A percentile compares a stretch with the other conserved stretches of the same genome.
These are phyloP conservation scores for Steinernema khuongi DNA, from an alignment of 1,140 invertebrate genomes.

Conservation along the genomic window DNA sequence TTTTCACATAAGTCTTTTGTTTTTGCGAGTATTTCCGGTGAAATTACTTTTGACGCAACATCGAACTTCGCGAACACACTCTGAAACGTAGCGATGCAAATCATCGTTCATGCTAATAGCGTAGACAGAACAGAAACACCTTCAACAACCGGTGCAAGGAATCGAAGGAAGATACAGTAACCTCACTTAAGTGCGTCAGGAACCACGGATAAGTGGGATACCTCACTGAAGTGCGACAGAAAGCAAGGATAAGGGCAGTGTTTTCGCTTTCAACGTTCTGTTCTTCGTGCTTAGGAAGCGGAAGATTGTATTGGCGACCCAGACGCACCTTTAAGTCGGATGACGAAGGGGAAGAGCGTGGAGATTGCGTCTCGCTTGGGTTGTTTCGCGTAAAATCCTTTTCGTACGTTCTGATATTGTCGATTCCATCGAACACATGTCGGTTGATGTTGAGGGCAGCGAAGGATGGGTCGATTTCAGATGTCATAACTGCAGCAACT, in stretches of 20 bases:
- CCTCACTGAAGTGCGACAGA: too few species aligned
- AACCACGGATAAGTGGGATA: too few species aligned
- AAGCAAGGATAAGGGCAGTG: too few species aligned
- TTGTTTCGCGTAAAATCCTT: conserved; percentile 7
- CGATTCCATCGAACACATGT: background rate
- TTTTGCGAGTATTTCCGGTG: conserved; percentile 26
- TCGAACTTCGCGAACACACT: conserved; percentile 36
- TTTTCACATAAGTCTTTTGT: conserved; percentile 34
- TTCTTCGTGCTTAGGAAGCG: too few species aligned
- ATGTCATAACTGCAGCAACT: background rate
- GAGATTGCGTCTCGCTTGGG: background rate
- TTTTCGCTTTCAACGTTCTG: background rate
- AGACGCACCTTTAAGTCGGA: background rate
- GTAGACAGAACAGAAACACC: background rate
- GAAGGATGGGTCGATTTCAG: background rate
- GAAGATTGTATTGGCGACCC: too few species aligned
- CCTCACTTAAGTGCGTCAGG: too few species aligned
- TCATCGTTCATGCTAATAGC: background rate
- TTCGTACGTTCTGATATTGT: conserved; percentile 4
- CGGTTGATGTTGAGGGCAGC: conserved; percentile 10
- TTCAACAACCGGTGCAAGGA: background rate
- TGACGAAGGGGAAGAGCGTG: background rate
- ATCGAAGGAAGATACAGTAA: too few species aligned
- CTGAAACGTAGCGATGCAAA: conserved; percentile 18
- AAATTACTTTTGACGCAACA: conserved; percentile 21